Evolutionary conservation across 2,888 invertebrate species (phyloP), one percentile per base, ranked within the genome.

Genomic region (Eupithecia subfuscata): DNA sequence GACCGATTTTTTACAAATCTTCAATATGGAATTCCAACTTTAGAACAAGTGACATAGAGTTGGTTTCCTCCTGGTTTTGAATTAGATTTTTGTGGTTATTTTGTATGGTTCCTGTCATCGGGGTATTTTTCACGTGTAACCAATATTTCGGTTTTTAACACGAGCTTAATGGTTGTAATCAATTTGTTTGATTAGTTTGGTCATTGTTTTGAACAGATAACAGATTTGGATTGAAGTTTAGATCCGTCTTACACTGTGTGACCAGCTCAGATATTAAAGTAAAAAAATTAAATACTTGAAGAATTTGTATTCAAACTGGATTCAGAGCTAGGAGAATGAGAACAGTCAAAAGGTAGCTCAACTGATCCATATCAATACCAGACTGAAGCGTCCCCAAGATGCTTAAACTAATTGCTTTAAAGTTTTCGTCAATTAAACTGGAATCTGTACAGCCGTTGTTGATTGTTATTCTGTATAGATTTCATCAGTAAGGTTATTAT

Each of bases 101-200:
- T 83, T 82, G 82, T 83, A 84, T 85, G 85, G 87, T 86, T 85
- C 89, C 90, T 90, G 92, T 93, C 90, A 90, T 85, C 86, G 85
- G 85, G 86, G 86, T 88, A 92, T 93, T 91, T 92, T 90, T 91
- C 91, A 92, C 89, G 84, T 84, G 87, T 89, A 80, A 88, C 79
- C 85, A 90, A 87, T 87, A 88, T 90, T 91, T 90, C 81, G 88
- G 87, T 87, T 92, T 91, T 90, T 90, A 87, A 92, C 93, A 91
- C 88, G 87, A 84, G 81, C 84, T n/a, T 94, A 94, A 94, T 94
- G 92, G 90, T 86, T 81, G 86, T 88, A 91, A 94, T 94, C 92
- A 92, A 94, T 94, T 92, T 86, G 85, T 70, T 86, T 82, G 85
- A 86, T 83, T 81, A 80, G 75, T 80, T 79, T 78, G 80, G 78